Conservation (phyloP, 2,113 vertebrate species). For the Bucco capensis region DNA sequence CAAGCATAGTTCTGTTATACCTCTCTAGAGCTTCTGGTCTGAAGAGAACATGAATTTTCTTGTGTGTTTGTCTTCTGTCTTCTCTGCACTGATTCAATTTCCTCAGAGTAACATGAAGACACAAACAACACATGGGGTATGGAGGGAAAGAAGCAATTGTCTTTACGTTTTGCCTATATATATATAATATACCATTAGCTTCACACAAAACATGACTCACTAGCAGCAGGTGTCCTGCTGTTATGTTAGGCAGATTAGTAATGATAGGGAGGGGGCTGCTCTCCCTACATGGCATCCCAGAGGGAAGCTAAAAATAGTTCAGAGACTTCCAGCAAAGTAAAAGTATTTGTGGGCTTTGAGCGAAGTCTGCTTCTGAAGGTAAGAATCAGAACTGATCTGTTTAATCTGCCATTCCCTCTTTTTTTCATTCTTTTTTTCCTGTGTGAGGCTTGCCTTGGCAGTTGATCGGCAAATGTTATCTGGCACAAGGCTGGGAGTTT, state of each 20-base stretch:
- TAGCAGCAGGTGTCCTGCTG: conserved; percentile 49
- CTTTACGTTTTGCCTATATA: conserved; percentile 18
- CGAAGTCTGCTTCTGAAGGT: conserved; percentile 52
- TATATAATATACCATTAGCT: conserved; percentile 17
- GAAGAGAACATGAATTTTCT: neutral
- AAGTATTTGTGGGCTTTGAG: conserved; percentile 39
- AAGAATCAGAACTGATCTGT: conserved; percentile 48
- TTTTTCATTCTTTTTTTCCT: neutral
- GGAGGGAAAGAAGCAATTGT: conserved; percentile 15
- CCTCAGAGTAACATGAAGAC: neutral
- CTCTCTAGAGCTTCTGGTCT: neutral
- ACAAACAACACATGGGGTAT: neutral
- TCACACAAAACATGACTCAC: conserved; percentile 55
- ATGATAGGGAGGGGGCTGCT: conserved; percentile 29
- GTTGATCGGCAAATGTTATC: conserved; percentile 8
- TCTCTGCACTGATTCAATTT: neutral
- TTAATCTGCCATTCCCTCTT: neutral
- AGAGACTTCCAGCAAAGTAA: conserved; percentile 30
- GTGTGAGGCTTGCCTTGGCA: neutral
- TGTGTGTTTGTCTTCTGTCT: neutral
- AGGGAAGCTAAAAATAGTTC: conserved; percentile 62
- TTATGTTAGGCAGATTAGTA: conserved; percentile 53
- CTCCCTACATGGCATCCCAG: conserved; percentile 45
- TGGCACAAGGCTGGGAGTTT: neutral
- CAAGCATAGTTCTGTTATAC: neutral